A percentile compares a stretch with the other conserved stretches of the same genome.
phyloP scores from a whole-genome alignment of 1,140 invertebrate genomes.

The Mesaphorura yosii region DNA sequence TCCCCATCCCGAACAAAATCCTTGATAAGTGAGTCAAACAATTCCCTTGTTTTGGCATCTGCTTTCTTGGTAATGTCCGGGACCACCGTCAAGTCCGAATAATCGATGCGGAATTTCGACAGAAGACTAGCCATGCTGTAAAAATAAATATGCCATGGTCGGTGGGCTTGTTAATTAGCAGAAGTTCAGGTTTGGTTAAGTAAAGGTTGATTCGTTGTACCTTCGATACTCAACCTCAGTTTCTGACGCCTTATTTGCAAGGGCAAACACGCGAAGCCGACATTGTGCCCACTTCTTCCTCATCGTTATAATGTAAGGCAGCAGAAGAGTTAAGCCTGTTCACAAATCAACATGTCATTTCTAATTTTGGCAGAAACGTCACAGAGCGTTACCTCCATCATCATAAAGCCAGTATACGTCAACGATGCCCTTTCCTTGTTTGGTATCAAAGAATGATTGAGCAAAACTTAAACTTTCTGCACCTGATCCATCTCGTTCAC shows the following conservation, averaged over 20 bases:
- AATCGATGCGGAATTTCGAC: constrained; percentile 85
- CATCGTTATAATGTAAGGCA: constrained; percentile 85
- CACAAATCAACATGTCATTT: not conserved
- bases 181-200: too few relatives aligned
- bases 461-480: too few relatives aligned
- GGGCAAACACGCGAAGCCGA: constrained; percentile 77
- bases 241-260: constrained; percentile 71
- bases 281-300: constrained; percentile 70
- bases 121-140: constrained; percentile 83
- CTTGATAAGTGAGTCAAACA: constrained; percentile 59
- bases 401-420: constrained; percentile 98
- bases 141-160: not conserved
- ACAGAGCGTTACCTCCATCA: constrained; percentile 58
- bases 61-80: constrained; percentile 66
- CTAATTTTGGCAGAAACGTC: too few relatives aligned
- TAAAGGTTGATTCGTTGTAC: too few relatives aligned
- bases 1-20: constrained; percentile 49
- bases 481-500: too few relatives aligned
- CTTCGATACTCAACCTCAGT: constrained; percentile 78
- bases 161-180: too few relatives aligned
- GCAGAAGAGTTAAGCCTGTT: constrained; percentile 68
- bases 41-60: constrained; percentile 50
- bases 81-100: constrained; percentile 77
- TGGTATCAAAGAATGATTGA: constrained; percentile 34
- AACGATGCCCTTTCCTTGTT: constrained; percentile 56